A percentile compares a stretch with the other conserved stretches of the same genome.
phyloP scores from a whole-genome alignment of 2,113 vertebrate genomes.

The Odobenus rosmarus region DNA sequence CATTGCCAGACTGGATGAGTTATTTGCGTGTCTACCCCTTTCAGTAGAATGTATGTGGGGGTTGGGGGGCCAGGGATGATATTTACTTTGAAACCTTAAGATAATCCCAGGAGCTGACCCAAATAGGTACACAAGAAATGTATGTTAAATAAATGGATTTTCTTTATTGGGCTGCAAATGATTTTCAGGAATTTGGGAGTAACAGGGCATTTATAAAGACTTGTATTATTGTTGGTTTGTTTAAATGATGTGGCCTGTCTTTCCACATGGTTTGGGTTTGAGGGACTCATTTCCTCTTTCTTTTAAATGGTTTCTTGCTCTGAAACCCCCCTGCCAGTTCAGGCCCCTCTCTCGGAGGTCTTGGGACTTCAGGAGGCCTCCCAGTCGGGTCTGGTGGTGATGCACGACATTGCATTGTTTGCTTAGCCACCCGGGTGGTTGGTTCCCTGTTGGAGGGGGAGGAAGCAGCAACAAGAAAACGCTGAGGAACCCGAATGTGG shows the following conservation, averaged over 20 bases:
- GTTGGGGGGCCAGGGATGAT: background rate
- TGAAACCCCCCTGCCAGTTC: slow-evolving; percentile 44
- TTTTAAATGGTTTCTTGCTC: slow-evolving; percentile 63
- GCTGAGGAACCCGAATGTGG: slow-evolving; percentile 55
- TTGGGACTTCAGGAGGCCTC: slow-evolving; percentile 52
- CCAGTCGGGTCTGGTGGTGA: background rate
- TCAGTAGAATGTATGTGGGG: background rate
- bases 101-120: slow-evolving; percentile 18
- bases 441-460: slow-evolving; percentile 57
- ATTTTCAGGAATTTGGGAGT: slow-evolving; percentile 61
- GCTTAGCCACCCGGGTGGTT: slow-evolving; percentile 69
- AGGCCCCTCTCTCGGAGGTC: slow-evolving; percentile 30
- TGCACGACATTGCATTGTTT: slow-evolving; percentile 42
- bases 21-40: background rate
- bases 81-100: slow-evolving; percentile 52
- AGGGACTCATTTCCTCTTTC: slow-evolving; percentile 74
- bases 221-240: slow-evolving; percentile 60
- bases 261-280: slow-evolving; percentile 74
- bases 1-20: background rate
- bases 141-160: slow-evolving; percentile 55
- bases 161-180: background rate
- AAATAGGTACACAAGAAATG: slow-evolving; percentile 25
- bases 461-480: slow-evolving; percentile 70
- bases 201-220: slow-evolving; percentile 45
- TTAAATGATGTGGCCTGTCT: slow-evolving; percentile 67